Evolutionary conservation across 2,113 vertebrate species (phyloP), one percentile per base, ranked within the genome.

Genomic region (Aramus guarauna): DNA sequence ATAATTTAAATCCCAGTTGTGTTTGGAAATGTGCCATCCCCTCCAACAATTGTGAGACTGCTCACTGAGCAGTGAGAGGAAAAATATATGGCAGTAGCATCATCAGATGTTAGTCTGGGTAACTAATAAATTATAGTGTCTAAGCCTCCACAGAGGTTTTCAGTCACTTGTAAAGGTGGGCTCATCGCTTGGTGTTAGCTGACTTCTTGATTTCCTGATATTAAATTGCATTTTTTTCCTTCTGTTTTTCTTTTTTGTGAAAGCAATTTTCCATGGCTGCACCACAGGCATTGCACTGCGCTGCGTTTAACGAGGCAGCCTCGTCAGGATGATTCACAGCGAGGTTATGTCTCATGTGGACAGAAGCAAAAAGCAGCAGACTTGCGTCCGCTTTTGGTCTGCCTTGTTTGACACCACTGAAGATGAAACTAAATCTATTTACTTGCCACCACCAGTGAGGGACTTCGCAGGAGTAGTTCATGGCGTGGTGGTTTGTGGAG

Each of bases 251-350:
- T 37, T 21, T 73, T 86, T 43, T 15, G 67, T 81, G 85, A 41
- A 67, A 55, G 47, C 43, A 0, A 0, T 60, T 53, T 41, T 21
- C 22, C 8, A 21, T 53, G 76, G 52, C 17, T 3, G 85, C 29
- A 1, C 36, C 0, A 5, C 52, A 26, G 64, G 53, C 30, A 0
- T 60, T 13, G 43, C 59, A 2, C 53, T 4, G 75, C 0, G 2
- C 20, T n/a, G 0, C 1, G 9, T 48, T 39, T 32, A 68, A 8
- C 0, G 18, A 9, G 73, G 52, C 2, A 8, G 12, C 78, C 45
- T 56, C 3, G 0, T 8, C 0, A 1, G 20, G 34, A 8, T 55
- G 56, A 58, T 45, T 91, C 77, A 41, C 50, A 2, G 43, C 0
- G 0, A 12, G 45, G 30, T 3, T 86, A 5, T 9, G 34, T 43